Base-by-base conservation (phyloP, 1,140 invertebrate genomes). In the Musca vetustissima region DNA sequence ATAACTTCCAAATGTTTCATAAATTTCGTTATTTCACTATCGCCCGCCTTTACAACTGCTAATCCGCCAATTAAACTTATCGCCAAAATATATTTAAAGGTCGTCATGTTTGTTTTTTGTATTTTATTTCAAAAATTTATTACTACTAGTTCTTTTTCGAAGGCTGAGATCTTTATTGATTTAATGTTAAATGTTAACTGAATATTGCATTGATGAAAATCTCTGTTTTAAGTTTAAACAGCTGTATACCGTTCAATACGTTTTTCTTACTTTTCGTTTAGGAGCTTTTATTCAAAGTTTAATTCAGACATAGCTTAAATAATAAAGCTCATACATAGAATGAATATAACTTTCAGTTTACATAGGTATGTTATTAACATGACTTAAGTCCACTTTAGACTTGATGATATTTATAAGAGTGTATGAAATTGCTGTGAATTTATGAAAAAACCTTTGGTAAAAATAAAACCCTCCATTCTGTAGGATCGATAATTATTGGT, bases 1-100 rank as follows among this genome's bases (percentile, higher is more conserved):
- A 79, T 70, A 4, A 79, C 72, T 65, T 76, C 74, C 59, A 79
- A 53, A 28, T 75, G 72, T 48, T 72, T 73, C 61, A 81, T 68
- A 15, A 77, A 72, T 21, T 78, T 79, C 13, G 73, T 73, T 0
- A 78, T 73, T 28, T 76, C 73, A 14, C 76, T 71, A 21, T 81
- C 79, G 2, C 17, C 64, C n/a, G 52, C 50, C n/a, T 36, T n/a
- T 21, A 65, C 43, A 11, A 49, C 17, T 15, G 61, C n/a, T 13
- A 43, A 13, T 43, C 36, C 36, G 22, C 17, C 53, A 25, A 57
- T 6, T 24, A 67, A 21, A 19, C 69, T 32, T n/a, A 67, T 13
- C 1, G 48, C 28, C 17, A 69, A 48, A 28, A 69, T 17, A 14
- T 43, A 25, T 28, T 65, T 65, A 13, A 69, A 36, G 32, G 48